Conservation (phyloP, 2,797 vertebrate species). For the Sebastes nivosus region DNA sequence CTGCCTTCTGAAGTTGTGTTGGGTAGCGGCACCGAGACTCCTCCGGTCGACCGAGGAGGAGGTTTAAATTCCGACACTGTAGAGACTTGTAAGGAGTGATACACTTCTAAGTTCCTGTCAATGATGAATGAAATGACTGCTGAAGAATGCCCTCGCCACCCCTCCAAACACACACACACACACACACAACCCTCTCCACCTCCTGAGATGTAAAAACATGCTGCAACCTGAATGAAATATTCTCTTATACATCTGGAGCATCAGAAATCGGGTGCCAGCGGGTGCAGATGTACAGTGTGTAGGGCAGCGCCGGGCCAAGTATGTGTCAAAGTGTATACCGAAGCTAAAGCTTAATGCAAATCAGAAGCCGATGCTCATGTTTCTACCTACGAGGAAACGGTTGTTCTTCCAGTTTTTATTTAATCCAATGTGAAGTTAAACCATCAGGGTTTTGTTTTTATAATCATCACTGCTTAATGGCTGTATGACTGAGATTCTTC, state of each 20-base stretch:
- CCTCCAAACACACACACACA: constrained; percentile 1
- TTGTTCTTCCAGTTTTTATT: not conserved
- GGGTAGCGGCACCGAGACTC: not conserved
- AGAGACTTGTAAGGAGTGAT: constrained; percentile 67
- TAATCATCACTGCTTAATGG: not conserved
- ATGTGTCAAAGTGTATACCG: not conserved
- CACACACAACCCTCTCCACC: not conserved
- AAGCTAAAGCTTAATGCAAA: not conserved
- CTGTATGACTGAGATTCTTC: not conserved
- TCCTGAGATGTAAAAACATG: constrained; percentile 39
- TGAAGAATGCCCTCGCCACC: constrained; percentile 39
- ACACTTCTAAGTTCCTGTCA: constrained; percentile 53
- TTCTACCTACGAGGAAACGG: not conserved
- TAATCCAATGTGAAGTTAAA: not conserved
- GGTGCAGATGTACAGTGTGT: not conserved
- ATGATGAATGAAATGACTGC: constrained; percentile 56
- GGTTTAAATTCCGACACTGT: constrained; percentile 62
- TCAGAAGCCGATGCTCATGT: not conserved
- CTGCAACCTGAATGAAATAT: constrained; percentile 49
- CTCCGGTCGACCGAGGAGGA: not conserved
- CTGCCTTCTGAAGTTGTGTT: not conserved
- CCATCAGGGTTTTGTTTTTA: not conserved
- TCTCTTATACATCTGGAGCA: constrained; percentile 36
- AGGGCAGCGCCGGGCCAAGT: not conserved
- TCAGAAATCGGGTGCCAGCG: not conserved